These are phyloP conservation scores for Hippopotamyrus pictus DNA, from an alignment of 2,797 vertebrate genomes.

Conservation along the genomic window DNA sequence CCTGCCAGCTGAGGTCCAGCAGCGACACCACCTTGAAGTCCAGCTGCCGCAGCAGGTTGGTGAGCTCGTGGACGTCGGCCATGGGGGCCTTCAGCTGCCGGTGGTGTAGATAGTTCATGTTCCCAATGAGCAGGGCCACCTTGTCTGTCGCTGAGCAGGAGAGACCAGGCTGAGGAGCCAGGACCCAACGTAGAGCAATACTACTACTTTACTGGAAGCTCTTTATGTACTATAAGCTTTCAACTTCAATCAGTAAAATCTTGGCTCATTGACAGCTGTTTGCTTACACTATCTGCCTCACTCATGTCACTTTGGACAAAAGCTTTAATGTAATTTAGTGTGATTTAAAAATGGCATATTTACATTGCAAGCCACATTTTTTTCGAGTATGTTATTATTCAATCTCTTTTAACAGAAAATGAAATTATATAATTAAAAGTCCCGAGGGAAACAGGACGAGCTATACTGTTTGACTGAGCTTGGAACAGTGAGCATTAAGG, in stretches of 20 bases:
- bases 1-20: conserved; percentile 73
- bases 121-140: conserved; percentile 80
- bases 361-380: background rate
- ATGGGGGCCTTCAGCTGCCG: conserved; percentile 69
- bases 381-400: background rate
- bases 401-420: background rate
- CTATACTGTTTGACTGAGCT: background rate
- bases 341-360: background rate
- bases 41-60: conserved; percentile 70
- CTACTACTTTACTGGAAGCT: background rate
- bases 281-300: background rate
- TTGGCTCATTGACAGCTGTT: background rate
- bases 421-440: background rate
- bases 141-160: conserved; percentile 71
- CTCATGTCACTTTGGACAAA: background rate
- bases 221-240: background rate
- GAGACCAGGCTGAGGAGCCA: background rate
- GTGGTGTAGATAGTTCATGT: conserved; percentile 76
- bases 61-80: conserved; percentile 71
- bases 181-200: background rate
- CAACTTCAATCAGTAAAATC: background rate
- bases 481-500: too few relatives aligned
- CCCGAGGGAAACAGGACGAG: background rate
- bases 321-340: background rate
- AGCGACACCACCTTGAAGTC: conserved; percentile 82